phyloP scores from a whole-genome alignment of 2,888 invertebrate species.

The Dasysyrphus tricinctus region DNA sequence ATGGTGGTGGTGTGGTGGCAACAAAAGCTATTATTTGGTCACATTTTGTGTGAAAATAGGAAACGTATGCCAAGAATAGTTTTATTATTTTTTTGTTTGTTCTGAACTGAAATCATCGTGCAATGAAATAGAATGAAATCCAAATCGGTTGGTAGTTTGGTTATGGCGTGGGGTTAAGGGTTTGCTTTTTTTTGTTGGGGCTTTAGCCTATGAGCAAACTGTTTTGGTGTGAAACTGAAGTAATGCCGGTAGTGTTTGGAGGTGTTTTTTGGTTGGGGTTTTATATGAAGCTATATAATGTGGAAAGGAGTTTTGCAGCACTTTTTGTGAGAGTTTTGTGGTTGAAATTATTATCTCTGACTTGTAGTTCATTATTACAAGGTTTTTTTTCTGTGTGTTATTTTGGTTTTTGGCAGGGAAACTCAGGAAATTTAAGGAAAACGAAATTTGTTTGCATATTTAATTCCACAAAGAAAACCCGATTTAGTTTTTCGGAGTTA shows the following conservation, averaged over 20 bases:
- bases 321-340: constrained; percentile 29
- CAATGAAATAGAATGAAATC: constrained; percentile 15
- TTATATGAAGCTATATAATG: background rate
- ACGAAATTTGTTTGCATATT: background rate
- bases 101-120: background rate
- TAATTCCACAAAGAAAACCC: background rate
- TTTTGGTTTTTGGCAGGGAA: background rate
- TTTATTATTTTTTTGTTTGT: constrained; percentile 4
- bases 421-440: background rate
- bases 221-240: constrained; percentile 52
- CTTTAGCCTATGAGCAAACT: constrained; percentile 45
- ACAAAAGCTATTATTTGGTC: constrained; percentile 67
- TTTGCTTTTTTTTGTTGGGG: background rate
- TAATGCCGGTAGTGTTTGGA: constrained; percentile 24
- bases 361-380: constrained; percentile 22
- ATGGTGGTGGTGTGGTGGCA: constrained; percentile 1
- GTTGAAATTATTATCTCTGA: constrained; percentile 45
- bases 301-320: background rate
- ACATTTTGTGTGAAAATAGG: constrained; percentile 68
- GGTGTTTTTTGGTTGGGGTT: background rate
- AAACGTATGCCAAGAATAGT: constrained; percentile 57
- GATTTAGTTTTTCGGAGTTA: background rate
- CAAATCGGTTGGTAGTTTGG: background rate
- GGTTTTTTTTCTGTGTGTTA: background rate
- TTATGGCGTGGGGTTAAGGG: background rate